Evolutionary conservation across 1,140 invertebrate species (phyloP).

Genomic region (Caenorhabditis inopinata): DNA sequence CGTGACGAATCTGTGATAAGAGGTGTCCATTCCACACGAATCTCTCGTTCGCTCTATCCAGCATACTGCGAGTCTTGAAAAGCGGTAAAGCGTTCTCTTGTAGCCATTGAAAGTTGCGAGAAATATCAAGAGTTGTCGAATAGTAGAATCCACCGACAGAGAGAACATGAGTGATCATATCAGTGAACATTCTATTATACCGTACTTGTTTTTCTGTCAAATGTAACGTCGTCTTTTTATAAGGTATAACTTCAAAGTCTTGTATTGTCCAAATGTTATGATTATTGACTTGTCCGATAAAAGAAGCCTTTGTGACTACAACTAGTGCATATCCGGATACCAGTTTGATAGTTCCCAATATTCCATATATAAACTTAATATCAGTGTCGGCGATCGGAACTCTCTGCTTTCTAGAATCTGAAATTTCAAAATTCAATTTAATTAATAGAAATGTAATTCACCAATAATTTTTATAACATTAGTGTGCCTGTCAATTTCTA

Average conservation of each 20-base stretch:
- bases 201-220: conserved; percentile 78
- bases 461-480: conserved; percentile 50
- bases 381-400: conserved; percentile 57
- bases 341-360: conserved; percentile 82
- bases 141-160: conserved; percentile 84
- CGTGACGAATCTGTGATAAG: conserved; percentile 72
- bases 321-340: conserved; percentile 76
- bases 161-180: conserved; percentile 78
- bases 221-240: conserved; percentile 79
- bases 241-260: conserved; percentile 82
- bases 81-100: conserved; percentile 80
- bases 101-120: conserved; percentile 84
- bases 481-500: conserved; percentile 55
- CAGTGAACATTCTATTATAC: conserved; percentile 78
- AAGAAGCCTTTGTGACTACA: conserved; percentile 81
- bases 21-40: conserved; percentile 91
- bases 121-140: conserved; percentile 88
- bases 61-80: conserved; percentile 75
- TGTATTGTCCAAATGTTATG: conserved; percentile 82
- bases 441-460: conserved; percentile 29
- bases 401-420: conserved; percentile 48
- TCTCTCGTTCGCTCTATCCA: conserved; percentile 75
- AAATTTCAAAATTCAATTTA: conserved; percentile 14
- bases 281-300: conserved; percentile 81
- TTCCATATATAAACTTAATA: conserved; percentile 75